A percentile compares a stretch with the other conserved stretches of the same genome.
These are phyloP conservation scores for Sylvilagus floridanus DNA, from an alignment of 2,797 vertebrate genomes.

Conservation along the genomic window DNA sequence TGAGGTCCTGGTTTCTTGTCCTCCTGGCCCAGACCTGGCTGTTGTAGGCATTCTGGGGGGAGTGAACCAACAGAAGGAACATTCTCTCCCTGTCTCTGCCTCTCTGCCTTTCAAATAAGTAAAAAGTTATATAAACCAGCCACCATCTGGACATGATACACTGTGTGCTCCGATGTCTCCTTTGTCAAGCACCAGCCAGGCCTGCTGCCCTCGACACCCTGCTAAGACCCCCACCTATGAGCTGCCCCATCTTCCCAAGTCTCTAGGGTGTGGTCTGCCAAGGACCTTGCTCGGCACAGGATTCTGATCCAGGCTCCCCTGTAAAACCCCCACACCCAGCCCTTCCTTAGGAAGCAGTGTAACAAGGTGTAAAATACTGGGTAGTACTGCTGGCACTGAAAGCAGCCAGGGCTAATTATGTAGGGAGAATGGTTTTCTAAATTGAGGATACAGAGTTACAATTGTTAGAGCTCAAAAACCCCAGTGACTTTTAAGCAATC, in stretches of 20 bases:
- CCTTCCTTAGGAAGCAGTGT: not conserved
- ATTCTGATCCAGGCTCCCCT: not conserved
- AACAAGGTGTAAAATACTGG: not conserved
- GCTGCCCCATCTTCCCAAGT: not conserved
- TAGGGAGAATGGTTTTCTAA: slow-evolving; percentile 47
- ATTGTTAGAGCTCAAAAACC: slow-evolving; percentile 50
- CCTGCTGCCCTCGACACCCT: not conserved
- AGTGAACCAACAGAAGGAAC: no score
- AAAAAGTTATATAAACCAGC: no score
- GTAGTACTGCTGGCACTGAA: fast-evolving
- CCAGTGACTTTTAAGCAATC: not conserved
- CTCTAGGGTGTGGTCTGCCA: not conserved
- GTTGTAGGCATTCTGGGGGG: no score
- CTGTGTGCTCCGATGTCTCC: not conserved
- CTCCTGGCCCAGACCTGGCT: no score
- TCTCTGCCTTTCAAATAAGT: no score
- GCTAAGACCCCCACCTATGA: not conserved
- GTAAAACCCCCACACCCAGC: not conserved
- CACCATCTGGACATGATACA: not conserved
- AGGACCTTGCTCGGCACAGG: not conserved
- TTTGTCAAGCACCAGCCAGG: not conserved
- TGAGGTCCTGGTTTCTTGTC: no score
- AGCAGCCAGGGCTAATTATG: not conserved
- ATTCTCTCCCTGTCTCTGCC: no score
- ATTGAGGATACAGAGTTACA: not conserved